Evolutionary conservation across 2,113 vertebrate genomes (phyloP), one percentile per base, ranked within the genome.

Genomic region (Alaudala cheleensis): DNA sequence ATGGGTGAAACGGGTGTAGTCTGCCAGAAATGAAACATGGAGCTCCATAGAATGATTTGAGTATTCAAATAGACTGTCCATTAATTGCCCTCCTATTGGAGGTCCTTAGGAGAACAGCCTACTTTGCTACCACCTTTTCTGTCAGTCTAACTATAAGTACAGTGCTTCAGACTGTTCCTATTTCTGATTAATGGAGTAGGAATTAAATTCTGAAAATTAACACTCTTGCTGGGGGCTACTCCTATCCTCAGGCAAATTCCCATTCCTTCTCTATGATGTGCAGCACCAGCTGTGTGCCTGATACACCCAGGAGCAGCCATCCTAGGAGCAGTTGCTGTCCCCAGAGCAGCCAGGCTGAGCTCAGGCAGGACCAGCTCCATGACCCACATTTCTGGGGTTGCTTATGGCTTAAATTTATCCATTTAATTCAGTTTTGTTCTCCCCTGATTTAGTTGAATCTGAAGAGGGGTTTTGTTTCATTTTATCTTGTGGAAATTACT

Each of bases 401-500:
- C 29, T 77, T 42, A 14, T 42, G 39, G 37, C 21, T 62, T 62
- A 62, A 62, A 62, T 29, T 53, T 61, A 47, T 62, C 26, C 2
- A 33, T 91, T 71, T 66, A 61, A 79, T 74, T 80, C 37, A 40
- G 54, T 79, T 86, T 92, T 81, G 33, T 69, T 53, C 53, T 87
- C 14, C 37, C 8, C 6, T 60, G 66, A 80, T 79, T 78, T 76
- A 81, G 51, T 65, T 88, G 40, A 2, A 3, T 69, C 14, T 18
- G 29, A 90, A 83, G 69, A 86, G 29, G 20, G 14, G 7, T 33
- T 95, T 81, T 96, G 69, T 93, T 92, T 90, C 58, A 2, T 92
- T 84, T 94, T 92, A 71, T 97, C 89, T 82, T 88, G 86, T 94
- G 96, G 96, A 97, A 97, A 96, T 96, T 78, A 82, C 88, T 92